Conservation (phyloP, 2,888 invertebrate genomes). For the Drosophila neotestacea region DNA sequence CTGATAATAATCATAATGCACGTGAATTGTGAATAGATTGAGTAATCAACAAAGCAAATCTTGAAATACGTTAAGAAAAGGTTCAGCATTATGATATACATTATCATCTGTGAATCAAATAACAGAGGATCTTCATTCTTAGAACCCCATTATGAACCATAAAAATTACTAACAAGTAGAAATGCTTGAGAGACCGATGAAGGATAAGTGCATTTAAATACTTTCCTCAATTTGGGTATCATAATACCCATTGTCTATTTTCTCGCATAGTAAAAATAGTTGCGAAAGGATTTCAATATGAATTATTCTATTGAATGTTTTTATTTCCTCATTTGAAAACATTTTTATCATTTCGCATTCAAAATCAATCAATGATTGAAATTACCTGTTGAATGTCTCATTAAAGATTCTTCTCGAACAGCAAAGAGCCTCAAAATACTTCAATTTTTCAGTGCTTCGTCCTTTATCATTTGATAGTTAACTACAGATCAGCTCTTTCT, state of each 20-base stretch:
- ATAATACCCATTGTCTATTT: no score
- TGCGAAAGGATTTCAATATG: no score
- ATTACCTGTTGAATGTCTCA: no score
- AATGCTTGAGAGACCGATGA: not conserved
- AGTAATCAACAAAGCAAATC: constrained; percentile 31
- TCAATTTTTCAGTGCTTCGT: not conserved
- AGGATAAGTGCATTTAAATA: not conserved
- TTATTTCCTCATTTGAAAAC: not conserved
- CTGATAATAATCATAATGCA: constrained; percentile 37
- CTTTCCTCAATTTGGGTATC: not conserved
- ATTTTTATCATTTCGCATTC: not conserved
- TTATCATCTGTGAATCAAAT: constrained; percentile 12
- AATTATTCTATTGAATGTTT: no score
- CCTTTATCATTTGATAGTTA: constrained; percentile 16
- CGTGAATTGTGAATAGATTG: constrained; percentile 36
- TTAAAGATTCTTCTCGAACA: not conserved
- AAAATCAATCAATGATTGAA: no score
- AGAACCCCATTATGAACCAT: constrained; percentile 11
- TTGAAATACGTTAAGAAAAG: constrained; percentile 1
- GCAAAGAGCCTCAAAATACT: no score
- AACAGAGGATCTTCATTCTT: constrained; percentile 3
- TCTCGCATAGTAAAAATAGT: no score
- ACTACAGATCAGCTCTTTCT: constrained; percentile 9
- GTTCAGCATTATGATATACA: not conserved
- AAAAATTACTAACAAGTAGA: constrained; percentile 10